A percentile compares a stretch with the other conserved stretches of the same genome.
Conservation (phyloP, 2,113 vertebrate genomes). For the Collichthys lucidus region DNA sequence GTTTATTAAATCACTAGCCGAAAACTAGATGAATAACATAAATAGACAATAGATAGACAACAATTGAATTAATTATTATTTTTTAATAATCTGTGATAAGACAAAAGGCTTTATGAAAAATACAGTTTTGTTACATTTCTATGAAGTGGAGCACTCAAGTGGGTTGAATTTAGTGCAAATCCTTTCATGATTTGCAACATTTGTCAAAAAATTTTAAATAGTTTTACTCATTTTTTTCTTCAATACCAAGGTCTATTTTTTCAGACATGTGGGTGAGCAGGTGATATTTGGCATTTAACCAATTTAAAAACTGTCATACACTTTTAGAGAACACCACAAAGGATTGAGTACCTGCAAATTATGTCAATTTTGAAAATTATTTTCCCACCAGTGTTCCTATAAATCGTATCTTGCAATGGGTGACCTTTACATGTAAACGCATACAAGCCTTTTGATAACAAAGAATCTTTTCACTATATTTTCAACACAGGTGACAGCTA, state of each 20-base stretch:
- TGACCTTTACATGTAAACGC: slow-evolving; percentile 54
- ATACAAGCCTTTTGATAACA: slow-evolving; percentile 9
- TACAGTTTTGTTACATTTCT: too few species aligned
- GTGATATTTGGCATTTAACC: slow-evolving; percentile 31
- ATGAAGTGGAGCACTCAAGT: too few species aligned
- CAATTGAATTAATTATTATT: too few species aligned
- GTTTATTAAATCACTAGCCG: not conserved
- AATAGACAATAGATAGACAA: too few species aligned
- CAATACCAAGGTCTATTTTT: too few species aligned
- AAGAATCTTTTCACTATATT: slow-evolving; percentile 33
- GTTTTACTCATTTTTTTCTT: too few species aligned
- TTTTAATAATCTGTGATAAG: too few species aligned
- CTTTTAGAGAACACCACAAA: slow-evolving; percentile 11
- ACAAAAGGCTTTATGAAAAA: too few species aligned
- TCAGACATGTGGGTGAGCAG: not conserved
- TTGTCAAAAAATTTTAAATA: too few species aligned
- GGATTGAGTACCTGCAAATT: slow-evolving; percentile 19
- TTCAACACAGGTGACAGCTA: slow-evolving; percentile 47
- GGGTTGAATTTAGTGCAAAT: too few species aligned
- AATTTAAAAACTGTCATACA: not conserved
- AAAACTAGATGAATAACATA: not conserved
- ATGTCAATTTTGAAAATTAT: slow-evolving; percentile 41
- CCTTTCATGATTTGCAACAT: too few species aligned
- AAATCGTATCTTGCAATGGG: not conserved
- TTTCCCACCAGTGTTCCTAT: not conserved